phyloP scores from a whole-genome alignment of 1,140 invertebrate species.

The Apis laboriosa region DNA sequence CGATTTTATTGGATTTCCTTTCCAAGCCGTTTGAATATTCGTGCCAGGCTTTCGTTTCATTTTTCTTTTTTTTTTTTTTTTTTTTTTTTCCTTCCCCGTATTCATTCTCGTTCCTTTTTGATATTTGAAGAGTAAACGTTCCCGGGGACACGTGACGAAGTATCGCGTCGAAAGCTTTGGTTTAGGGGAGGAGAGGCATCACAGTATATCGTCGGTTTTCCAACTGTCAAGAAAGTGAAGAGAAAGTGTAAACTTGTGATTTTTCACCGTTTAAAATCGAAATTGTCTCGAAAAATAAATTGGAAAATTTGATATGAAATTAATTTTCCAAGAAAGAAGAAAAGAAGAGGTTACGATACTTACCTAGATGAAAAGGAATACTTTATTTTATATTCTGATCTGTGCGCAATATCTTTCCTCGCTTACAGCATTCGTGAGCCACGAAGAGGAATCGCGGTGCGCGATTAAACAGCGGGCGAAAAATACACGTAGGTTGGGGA shows the following conservation, averaged over 20 bases:
- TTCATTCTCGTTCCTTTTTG: not conserved
- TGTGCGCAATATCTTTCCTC: not conserved
- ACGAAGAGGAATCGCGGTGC: not conserved
- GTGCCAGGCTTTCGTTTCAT: not conserved
- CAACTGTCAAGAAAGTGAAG: not conserved
- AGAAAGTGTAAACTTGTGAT: not conserved
- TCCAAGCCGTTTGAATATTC: not conserved
- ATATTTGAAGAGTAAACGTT: not conserved
- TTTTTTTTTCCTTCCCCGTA: too few species aligned
- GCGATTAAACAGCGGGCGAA: not conserved
- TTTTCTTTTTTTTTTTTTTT: not conserved
- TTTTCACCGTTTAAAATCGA: not conserved
- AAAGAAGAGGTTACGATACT: too few species aligned
- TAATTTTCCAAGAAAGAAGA: too few species aligned
- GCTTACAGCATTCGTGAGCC: not conserved
- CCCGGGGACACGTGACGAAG: not conserved
- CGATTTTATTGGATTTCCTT: not conserved
- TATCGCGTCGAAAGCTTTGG: not conserved
- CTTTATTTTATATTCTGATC: not conserved
- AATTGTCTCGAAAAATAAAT: too few species aligned
- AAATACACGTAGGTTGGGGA: not conserved
- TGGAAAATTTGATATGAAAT: too few species aligned
- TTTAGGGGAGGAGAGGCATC: too few species aligned
- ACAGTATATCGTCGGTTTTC: not conserved
- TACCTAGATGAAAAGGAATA: not conserved